Conservation (phyloP, 2,113 vertebrate genomes). For the Psilopogon haemacephalus region DNA sequence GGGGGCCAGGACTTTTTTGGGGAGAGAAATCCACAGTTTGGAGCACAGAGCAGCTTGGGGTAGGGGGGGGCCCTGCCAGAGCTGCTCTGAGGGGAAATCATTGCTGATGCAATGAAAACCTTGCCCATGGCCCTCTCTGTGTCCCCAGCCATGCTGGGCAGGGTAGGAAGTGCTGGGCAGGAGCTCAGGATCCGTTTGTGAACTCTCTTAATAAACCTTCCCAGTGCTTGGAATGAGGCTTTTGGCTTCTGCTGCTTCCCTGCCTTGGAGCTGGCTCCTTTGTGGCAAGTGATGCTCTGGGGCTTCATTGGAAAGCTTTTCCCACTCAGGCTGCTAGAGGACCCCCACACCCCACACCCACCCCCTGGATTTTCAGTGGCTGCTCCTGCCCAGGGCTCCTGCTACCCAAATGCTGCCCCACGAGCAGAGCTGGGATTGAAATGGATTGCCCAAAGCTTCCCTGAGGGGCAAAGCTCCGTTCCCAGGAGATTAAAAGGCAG, state of each 20-base stretch:
- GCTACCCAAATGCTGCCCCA: background rate
- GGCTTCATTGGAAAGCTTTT: background rate
- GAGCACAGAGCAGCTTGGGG: too few species aligned
- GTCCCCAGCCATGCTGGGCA: background rate
- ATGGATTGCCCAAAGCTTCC: background rate
- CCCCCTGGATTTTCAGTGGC: background rate
- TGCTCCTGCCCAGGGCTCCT: background rate
- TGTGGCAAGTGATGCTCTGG: background rate
- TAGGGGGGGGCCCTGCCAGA: background rate
- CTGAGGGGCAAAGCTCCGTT: background rate
- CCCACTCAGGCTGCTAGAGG: background rate
- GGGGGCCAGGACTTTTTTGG: background rate
- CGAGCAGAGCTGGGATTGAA: background rate
- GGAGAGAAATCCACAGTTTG: too few species aligned
- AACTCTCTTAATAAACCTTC: conserved; percentile 29
- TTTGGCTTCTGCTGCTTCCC: background rate
- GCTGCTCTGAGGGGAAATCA: background rate
- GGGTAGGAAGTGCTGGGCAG: background rate
- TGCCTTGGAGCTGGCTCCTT: background rate
- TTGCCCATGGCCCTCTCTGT: background rate
- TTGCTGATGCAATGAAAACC: background rate
- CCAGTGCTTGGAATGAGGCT: background rate
- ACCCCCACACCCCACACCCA: too few species aligned
- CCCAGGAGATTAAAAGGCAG: background rate
- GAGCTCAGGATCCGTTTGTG: background rate